phyloP scores from a whole-genome alignment of 2,888 invertebrate genomes.

The Sphinx pinastri region DNA sequence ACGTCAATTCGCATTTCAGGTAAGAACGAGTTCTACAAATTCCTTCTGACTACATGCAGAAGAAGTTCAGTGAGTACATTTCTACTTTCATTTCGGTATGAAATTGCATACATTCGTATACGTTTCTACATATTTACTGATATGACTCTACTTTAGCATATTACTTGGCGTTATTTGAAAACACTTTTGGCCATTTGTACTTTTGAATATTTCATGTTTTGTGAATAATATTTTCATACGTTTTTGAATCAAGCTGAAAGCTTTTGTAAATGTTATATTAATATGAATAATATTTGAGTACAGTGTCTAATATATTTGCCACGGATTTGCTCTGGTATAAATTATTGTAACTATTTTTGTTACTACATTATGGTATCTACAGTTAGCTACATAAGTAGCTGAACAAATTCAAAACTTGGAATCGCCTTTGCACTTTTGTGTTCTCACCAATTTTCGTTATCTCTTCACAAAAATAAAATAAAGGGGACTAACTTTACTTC shows the following conservation, averaged over 20 bases:
- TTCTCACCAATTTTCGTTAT: too few species aligned
- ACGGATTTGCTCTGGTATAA: background rate
- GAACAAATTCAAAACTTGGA: too few species aligned
- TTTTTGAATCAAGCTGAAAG: slow-evolving; percentile 17
- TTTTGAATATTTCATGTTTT: slow-evolving; percentile 42
- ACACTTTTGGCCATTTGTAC: slow-evolving; percentile 43
- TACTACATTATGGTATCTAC: too few species aligned
- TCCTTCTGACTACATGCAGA: slow-evolving; percentile 28
- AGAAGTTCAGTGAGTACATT: slow-evolving; percentile 44
- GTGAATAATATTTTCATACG: slow-evolving; percentile 21
- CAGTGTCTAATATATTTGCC: background rate
- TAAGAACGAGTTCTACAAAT: slow-evolving; percentile 36
- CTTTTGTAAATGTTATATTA: slow-evolving; percentile 9
- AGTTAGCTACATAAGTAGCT: too few species aligned
- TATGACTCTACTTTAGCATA: slow-evolving; percentile 57
- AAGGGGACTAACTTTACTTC: too few species aligned
- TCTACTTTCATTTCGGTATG: slow-evolving; percentile 53
- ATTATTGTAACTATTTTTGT: too few species aligned
- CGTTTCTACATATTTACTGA: slow-evolving; percentile 47
- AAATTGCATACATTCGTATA: slow-evolving; percentile 51
- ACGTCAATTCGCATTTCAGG: slow-evolving; percentile 43
- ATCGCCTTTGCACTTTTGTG: too few species aligned
- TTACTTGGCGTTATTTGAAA: slow-evolving; percentile 49
- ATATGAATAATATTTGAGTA: background rate
- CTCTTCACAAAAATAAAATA: too few species aligned